Conservation (phyloP, 2,797 vertebrate species). For the Sebastes nivosus region DNA sequence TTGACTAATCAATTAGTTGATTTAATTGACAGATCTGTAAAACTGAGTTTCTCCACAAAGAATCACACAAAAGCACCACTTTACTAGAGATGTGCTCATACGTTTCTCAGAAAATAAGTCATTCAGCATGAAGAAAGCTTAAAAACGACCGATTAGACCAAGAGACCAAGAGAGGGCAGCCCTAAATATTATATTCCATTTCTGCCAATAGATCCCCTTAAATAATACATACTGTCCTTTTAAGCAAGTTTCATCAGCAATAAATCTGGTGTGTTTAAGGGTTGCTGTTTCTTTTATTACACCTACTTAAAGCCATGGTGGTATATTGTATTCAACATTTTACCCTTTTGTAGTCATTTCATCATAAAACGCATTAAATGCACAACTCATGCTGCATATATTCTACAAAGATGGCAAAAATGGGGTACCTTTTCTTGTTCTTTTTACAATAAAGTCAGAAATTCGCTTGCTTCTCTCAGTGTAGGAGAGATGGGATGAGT, state of each 20-base stretch:
- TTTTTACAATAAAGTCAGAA: not conserved
- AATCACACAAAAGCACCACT: too few relatives aligned
- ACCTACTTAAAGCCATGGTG: not conserved
- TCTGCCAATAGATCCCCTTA: too few relatives aligned
- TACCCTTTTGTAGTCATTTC: not conserved
- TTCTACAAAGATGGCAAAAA: not conserved
- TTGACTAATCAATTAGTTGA: too few relatives aligned
- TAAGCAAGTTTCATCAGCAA: not conserved
- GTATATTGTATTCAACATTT: not conserved
- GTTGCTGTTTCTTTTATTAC: not conserved
- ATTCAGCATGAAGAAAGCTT: too few relatives aligned
- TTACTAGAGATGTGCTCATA: too few relatives aligned
- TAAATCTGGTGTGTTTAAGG: not conserved
- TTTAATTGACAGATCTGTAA: too few relatives aligned
- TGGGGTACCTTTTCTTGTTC: not conserved
- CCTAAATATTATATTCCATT: too few relatives aligned
- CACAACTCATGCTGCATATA: not conserved
- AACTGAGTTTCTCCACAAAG: too few relatives aligned
- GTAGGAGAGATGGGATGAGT: slow-evolving; percentile 24
- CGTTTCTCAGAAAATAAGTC: too few relatives aligned
- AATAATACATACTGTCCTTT: not conserved
- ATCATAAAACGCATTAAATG: not conserved
- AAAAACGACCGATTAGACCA: too few relatives aligned
- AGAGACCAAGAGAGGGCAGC: too few relatives aligned
- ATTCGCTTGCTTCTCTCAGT: not conserved